Percentiles rank a stretch among this genome's conserved stretches.
Evolutionary conservation across 2,797 vertebrate genomes (phyloP).

Genomic region (Dermochelys coriacea): DNA sequence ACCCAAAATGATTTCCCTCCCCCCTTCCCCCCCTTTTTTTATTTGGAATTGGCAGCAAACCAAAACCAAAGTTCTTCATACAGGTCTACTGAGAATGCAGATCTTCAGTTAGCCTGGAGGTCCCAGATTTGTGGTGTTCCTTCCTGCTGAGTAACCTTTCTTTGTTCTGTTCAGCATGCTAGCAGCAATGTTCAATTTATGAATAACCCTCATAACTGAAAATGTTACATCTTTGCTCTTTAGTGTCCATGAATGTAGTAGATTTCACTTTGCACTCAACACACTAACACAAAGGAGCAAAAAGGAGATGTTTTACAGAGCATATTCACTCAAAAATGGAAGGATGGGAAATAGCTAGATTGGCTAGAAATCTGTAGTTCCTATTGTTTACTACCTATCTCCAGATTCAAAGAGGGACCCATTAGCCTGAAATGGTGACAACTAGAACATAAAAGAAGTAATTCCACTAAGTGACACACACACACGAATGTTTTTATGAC

Average conservation of each 20-base stretch:
- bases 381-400: background rate
- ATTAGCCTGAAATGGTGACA: background rate
- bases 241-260: background rate
- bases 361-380: slow-evolving; percentile 21
- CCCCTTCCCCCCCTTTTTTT: too few relatives aligned
- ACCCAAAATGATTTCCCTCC: background rate
- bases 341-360: background rate
- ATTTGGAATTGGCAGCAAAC: background rate
- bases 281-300: slow-evolving; percentile 1
- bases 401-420: background rate
- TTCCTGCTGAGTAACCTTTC: background rate
- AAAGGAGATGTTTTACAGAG: background rate
- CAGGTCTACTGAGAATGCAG: background rate
- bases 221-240: background rate
- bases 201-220: background rate
- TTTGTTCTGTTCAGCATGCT: background rate
- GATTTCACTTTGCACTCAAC: slow-evolving; percentile 3
- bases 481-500: slow-evolving; percentile 28
- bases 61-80: background rate
- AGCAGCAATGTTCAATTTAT: background rate
- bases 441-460: slow-evolving; percentile 31
- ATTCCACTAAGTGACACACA: slow-evolving; percentile 27
- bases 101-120: background rate
- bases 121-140: background rate
- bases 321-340: slow-evolving; percentile 9